phyloP scores from a whole-genome alignment of 2,797 vertebrate species.

The Bucorvus abyssinicus region DNA sequence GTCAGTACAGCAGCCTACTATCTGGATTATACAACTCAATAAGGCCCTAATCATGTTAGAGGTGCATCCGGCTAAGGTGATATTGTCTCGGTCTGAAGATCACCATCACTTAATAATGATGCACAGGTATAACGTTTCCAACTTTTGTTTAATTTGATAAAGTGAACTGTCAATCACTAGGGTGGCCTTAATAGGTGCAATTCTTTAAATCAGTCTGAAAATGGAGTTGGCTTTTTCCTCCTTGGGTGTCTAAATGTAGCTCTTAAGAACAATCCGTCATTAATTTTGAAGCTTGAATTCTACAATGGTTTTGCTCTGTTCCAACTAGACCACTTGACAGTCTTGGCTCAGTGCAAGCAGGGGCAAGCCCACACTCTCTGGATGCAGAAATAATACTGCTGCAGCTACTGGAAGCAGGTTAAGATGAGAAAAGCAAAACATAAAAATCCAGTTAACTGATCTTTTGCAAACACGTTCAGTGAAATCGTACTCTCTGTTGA shows the following conservation, averaged over 20 bases:
- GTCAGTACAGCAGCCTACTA: not conserved
- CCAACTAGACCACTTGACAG: not conserved
- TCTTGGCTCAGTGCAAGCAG: not conserved
- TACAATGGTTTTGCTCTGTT: slow-evolving; percentile 16
- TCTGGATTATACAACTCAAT: not conserved
- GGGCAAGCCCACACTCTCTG: not conserved
- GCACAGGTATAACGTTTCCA: not conserved
- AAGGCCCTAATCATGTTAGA: not conserved
- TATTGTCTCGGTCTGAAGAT: not conserved
- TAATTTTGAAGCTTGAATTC: not conserved
- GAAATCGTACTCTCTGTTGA: not conserved
- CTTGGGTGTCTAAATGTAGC: not conserved
- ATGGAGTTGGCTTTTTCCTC: not conserved
- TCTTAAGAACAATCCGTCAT: not conserved
- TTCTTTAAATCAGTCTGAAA: not conserved
- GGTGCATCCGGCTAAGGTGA: not conserved
- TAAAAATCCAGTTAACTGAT: not conserved
- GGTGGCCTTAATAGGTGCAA: not conserved
- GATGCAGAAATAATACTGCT: not conserved
- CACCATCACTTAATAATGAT: not conserved
- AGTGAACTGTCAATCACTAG: not conserved
- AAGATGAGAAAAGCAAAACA: not conserved
- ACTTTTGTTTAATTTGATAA: not conserved
- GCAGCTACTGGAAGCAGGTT: not conserved
- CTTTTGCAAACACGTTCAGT: not conserved